Percentiles rank a stretch among this genome's conserved stretches.
Conservation (phyloP, 2,888 invertebrate genomes). For the Sicus ferrugineus region DNA sequence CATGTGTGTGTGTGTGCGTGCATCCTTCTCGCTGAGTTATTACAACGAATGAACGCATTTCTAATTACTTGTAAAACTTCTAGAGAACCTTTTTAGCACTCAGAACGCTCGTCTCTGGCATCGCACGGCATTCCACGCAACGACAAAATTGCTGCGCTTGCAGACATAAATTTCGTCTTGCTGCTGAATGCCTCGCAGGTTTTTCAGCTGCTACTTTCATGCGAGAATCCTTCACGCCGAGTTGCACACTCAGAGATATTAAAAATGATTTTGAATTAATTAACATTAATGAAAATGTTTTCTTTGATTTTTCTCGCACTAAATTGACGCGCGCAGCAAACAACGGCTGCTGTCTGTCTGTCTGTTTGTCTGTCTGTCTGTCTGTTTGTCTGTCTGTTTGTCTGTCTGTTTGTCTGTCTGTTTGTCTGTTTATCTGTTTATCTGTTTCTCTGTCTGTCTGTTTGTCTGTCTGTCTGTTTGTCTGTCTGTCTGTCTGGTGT, state of each 20-base stretch:
- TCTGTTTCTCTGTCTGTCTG: no score
- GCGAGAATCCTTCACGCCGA: not conserved
- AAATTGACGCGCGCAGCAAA: slow-evolving; percentile 7
- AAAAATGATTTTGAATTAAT: slow-evolving; percentile 24
- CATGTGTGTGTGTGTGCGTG: not conserved
- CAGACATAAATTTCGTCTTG: slow-evolving; percentile 5
- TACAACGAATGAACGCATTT: no score
- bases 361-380: no score
- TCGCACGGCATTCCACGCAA: no score
- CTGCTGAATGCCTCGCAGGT: not conserved
- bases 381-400: no score
- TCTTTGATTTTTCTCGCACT: slow-evolving; percentile 3
- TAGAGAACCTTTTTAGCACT: not conserved
- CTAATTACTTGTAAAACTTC: not conserved
- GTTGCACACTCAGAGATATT: not conserved
- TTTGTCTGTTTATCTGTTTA: no score
- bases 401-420: no score
- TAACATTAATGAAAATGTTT: slow-evolving; percentile 27
- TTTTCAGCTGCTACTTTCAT: not conserved
- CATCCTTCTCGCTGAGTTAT: no score
- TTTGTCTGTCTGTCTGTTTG: no score
- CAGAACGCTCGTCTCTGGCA: no score
- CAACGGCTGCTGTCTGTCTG: no score
- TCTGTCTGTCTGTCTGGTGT: no score
- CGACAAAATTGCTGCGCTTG: not conserved